Percentiles rank a stretch among this genome's conserved stretches.
phyloP scores from a whole-genome alignment of 2,888 invertebrate species.

The Nephrotoma guestfalica region DNA sequence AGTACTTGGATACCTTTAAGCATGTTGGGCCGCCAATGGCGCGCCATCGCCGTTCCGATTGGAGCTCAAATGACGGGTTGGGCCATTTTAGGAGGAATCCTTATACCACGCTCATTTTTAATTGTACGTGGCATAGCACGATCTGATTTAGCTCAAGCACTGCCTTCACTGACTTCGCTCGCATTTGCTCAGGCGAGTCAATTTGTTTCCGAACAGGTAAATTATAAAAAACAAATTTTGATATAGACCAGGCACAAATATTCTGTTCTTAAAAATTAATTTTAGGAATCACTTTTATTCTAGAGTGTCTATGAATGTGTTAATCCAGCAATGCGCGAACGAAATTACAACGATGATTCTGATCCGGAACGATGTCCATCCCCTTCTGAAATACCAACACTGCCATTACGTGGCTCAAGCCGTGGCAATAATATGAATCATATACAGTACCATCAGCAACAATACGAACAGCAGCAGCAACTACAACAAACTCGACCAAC shows the following conservation, averaged over 20 bases:
- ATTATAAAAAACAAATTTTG: constrained; percentile 5
- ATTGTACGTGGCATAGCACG: constrained; percentile 48
- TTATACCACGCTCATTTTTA: constrained; percentile 52
- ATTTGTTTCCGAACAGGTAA: constrained; percentile 31
- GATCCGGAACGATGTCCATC: constrained; percentile 14
- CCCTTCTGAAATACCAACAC: constrained; percentile 32
- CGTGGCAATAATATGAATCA: constrained; percentile 1
- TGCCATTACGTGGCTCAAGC: constrained; percentile 27
- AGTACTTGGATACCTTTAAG: constrained; percentile 42
- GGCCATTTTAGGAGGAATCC: constrained; percentile 44
- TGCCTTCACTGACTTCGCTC: constrained; percentile 35
- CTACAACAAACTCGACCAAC: not conserved
- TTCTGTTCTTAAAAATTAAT: not conserved
- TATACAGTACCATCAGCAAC: constrained; percentile 2
- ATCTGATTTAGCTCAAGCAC: constrained; percentile 40
- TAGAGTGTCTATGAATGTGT: constrained; percentile 43
- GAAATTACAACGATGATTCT: constrained; percentile 12
- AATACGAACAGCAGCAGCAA: not conserved
- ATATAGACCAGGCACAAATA: not conserved
- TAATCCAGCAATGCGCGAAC: constrained; percentile 36
- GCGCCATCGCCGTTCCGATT: constrained; percentile 43
- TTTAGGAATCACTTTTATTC: constrained; percentile 9
- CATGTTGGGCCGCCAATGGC: constrained; percentile 36
- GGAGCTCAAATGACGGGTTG: constrained; percentile 48
- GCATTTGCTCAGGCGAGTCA: constrained; percentile 32